Conservation (phyloP, 2,888 invertebrate genomes). For the Drosophila affinis region DNA sequence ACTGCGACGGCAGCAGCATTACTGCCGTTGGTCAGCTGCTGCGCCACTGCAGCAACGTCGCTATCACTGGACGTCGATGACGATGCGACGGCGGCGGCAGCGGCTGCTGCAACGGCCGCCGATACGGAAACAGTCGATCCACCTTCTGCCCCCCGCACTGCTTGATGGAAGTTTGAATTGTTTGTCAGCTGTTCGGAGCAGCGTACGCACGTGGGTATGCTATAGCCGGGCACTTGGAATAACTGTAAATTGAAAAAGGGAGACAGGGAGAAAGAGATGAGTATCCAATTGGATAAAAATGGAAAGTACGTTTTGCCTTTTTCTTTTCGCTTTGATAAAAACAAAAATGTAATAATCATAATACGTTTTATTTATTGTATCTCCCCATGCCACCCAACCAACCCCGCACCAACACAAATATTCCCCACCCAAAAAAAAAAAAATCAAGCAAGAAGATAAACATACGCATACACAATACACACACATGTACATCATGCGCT, state of each 20-base stretch:
- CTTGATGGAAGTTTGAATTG: conserved; percentile 82
- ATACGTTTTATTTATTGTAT: conserved; percentile 37
- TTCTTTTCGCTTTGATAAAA: conserved; percentile 13
- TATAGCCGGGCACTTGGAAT: conserved; percentile 84
- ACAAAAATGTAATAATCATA: conserved; percentile 34
- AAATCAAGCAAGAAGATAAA: conserved; percentile 44
- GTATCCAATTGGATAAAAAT: neutral
- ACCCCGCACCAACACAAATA: neutral
- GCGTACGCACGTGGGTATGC: conserved; percentile 84
- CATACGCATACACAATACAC: conserved; percentile 36
- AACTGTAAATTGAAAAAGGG: conserved; percentile 66
- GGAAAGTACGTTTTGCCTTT: conserved; percentile 5
- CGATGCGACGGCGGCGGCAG: conserved; percentile 66
- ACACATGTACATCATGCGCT: conserved; percentile 3
- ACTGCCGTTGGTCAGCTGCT: conserved; percentile 63
- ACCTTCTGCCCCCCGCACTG: conserved; percentile 60
- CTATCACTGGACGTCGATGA: conserved; percentile 60
- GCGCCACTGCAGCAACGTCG: conserved; percentile 63
- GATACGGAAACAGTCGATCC: conserved; percentile 53
- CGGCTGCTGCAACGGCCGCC: conserved; percentile 71
- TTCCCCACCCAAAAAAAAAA: conserved; percentile 15
- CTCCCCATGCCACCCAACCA: conserved; percentile 15
- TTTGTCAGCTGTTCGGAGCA: conserved; percentile 84
- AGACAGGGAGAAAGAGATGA: neutral
- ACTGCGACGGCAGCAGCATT: conserved; percentile 65